A percentile compares a stretch with the other conserved stretches of the same genome.
Conservation (phyloP, 2,113 vertebrate genomes). For the Ardeotis arabs region DNA sequence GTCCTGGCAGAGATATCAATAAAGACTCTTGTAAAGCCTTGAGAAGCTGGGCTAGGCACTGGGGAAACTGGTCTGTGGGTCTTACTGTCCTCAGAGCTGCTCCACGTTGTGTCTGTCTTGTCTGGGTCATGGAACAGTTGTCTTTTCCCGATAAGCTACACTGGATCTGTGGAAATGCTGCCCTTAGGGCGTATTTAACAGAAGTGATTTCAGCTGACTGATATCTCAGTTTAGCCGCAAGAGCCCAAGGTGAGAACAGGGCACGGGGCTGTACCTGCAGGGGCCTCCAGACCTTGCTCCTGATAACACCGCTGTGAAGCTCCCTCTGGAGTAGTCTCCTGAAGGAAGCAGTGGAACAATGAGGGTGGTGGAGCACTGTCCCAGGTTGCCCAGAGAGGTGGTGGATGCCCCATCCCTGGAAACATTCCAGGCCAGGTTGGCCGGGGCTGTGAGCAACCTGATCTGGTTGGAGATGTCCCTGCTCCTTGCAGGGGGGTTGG, state of each 20-base stretch:
- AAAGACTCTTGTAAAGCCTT: not conserved
- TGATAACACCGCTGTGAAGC: not conserved
- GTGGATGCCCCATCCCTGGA: too few species aligned
- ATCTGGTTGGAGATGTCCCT: too few species aligned
- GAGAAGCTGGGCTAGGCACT: not conserved
- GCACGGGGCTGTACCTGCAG: not conserved
- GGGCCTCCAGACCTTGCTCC: not conserved
- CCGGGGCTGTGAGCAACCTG: too few species aligned
- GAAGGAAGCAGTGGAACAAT: too few species aligned
- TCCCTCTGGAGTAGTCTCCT: too few species aligned
- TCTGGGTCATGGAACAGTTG: not conserved
- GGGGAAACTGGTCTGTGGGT: not conserved
- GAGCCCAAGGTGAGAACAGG: not conserved
- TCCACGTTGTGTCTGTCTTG: not conserved
- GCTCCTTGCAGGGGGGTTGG: too few species aligned
- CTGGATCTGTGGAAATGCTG: not conserved
- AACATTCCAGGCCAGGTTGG: too few species aligned
- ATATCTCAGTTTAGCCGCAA: not conserved
- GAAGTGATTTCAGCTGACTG: not conserved
- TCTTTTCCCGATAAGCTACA: accelerated
- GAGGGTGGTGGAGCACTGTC: too few species aligned
- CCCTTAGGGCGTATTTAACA: not conserved
- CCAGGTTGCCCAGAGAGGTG: too few species aligned
- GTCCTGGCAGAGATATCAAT: not conserved
- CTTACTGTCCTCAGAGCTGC: not conserved